Percentiles rank a stretch among this genome's conserved stretches.
Evolutionary conservation across 2,797 vertebrate genomes (phyloP).

Genomic region (Gambusia yucatana): DNA sequence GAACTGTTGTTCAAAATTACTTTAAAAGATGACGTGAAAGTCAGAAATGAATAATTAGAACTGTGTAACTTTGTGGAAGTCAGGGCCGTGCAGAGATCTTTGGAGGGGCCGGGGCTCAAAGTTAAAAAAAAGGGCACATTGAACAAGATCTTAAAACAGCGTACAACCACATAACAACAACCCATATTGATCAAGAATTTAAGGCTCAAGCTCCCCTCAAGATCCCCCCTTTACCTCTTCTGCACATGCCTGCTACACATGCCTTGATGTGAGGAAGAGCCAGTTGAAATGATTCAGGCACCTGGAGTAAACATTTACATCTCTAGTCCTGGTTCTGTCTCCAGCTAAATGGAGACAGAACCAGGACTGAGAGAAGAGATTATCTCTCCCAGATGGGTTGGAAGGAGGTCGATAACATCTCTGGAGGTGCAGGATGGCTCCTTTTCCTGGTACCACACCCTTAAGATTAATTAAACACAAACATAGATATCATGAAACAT

Average conservation of each 20-base stretch:
- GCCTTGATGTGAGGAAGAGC: background rate
- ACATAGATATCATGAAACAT: background rate
- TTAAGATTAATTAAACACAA: background rate
- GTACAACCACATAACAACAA: no score
- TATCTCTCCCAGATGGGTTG: background rate
- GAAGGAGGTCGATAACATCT: background rate
- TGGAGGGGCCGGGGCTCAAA: no score
- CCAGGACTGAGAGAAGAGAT: background rate
- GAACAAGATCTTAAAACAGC: no score
- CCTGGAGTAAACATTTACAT: background rate
- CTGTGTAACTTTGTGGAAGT: background rate
- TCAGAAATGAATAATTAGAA: background rate
- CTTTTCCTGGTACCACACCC: background rate
- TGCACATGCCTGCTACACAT: no score
- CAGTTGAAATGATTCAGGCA: background rate
- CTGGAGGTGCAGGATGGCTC: background rate
- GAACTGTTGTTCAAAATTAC: background rate
- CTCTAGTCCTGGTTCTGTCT: background rate
- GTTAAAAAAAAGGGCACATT: no score
- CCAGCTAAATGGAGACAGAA: background rate
- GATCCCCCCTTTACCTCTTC: no score
- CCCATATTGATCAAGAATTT: no score
- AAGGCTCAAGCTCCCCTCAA: no score
- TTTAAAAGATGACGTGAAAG: background rate
- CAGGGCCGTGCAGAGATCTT: no score